Evolutionary conservation across 1,140 invertebrate genomes (phyloP).

Genomic region (Helicoverpa armigera): DNA sequence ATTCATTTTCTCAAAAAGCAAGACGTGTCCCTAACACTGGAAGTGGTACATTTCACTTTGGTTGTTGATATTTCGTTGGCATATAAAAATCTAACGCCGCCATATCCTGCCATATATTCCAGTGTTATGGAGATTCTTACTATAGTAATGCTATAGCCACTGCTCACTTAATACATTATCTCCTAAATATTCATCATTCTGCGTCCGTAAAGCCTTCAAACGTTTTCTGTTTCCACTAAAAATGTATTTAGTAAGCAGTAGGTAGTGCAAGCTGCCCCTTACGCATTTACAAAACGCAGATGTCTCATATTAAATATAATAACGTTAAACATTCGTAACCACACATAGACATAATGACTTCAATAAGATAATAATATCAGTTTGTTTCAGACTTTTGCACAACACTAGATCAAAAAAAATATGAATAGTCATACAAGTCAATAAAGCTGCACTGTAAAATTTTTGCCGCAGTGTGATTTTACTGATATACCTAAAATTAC

Average conservation of each 20-base stretch:
- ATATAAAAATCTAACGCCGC: too few relatives aligned
- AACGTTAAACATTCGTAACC: conserved; percentile 13
- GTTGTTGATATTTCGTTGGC: too few relatives aligned
- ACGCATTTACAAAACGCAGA: background rate
- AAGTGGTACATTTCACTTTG: background rate
- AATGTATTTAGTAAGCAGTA: too few relatives aligned
- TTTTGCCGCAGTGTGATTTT: background rate
- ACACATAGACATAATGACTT: conserved; percentile 25
- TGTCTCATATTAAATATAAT: conserved; percentile 7
- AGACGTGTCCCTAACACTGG: too few relatives aligned
- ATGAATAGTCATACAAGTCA: background rate
- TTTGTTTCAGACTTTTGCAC: conserved; percentile 19
- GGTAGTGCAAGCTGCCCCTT: too few relatives aligned
- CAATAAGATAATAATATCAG: conserved; percentile 2
- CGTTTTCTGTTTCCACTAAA: too few relatives aligned
- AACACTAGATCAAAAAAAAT: background rate
- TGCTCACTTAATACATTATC: background rate
- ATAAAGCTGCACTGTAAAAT: background rate
- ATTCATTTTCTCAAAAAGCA: background rate
- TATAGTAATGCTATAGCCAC: background rate
- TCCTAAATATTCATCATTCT: too few relatives aligned
- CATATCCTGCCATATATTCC: too few relatives aligned
- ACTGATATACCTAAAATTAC: background rate
- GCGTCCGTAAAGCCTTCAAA: too few relatives aligned
- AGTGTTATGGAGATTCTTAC: background rate